phyloP scores from a whole-genome alignment of 2,113 vertebrate genomes.

The Phrynosoma blainvillii region DNA sequence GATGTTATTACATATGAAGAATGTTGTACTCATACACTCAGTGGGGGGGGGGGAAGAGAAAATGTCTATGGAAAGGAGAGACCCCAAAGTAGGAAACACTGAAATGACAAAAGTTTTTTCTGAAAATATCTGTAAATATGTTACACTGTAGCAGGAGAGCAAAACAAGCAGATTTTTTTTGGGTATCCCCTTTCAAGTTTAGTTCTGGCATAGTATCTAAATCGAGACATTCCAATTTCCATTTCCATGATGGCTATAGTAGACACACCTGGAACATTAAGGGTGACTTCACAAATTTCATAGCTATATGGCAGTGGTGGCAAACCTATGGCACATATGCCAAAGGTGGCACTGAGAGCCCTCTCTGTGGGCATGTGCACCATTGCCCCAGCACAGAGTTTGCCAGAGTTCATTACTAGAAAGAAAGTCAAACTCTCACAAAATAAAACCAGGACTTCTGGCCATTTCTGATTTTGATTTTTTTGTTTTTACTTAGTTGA shows the following conservation, averaged over 20 bases:
- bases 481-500: too few relatives aligned
- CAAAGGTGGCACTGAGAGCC: too few relatives aligned
- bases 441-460: too few relatives aligned
- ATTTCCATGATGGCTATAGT: not conserved
- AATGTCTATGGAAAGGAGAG: not conserved
- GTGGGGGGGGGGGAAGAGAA: not conserved
- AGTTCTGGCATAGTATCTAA: not conserved
- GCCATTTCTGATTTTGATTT: too few relatives aligned
- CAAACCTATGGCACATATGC: too few relatives aligned
- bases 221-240: not conserved
- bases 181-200: not conserved
- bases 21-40: not conserved
- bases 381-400: too few relatives aligned
- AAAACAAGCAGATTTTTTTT: not conserved
- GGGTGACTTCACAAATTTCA: not conserved
- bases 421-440: too few relatives aligned
- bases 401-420: too few relatives aligned
- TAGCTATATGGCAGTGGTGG: too few relatives aligned
- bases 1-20: not conserved
- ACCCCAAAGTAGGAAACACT: not conserved
- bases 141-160: not conserved
- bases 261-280: not conserved
- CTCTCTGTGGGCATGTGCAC: too few relatives aligned
- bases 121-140: not conserved
- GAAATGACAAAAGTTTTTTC: not conserved